These are phyloP conservation scores for Polymixis lichenea DNA, from an alignment of 2,888 invertebrate species.

Conservation along the genomic window DNA sequence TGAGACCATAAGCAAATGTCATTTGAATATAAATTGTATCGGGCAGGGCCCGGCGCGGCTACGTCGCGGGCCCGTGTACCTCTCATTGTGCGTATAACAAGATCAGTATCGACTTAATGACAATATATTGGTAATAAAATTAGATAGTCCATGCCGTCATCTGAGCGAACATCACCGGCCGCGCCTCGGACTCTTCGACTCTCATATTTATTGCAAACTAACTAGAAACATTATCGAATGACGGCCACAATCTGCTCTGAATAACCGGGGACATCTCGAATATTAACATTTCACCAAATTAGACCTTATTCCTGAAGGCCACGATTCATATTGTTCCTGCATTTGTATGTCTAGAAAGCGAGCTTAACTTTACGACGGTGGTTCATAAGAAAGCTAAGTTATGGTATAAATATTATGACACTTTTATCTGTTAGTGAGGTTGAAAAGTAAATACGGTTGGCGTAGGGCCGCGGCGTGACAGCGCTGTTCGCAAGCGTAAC, in stretches of 20 bases:
- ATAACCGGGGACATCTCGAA: slow-evolving; percentile 78
- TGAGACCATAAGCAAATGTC: slow-evolving; percentile 86
- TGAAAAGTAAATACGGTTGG: slow-evolving; percentile 86
- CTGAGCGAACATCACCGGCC: slow-evolving; percentile 83
- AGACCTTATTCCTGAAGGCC: slow-evolving; percentile 78
- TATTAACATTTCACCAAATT: slow-evolving; percentile 74
- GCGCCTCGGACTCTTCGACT: slow-evolving; percentile 78
- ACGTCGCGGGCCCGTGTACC: slow-evolving; percentile 81
- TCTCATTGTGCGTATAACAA: slow-evolving; percentile 90
- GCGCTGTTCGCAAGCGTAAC: slow-evolving; percentile 77
- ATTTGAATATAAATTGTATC: slow-evolving; percentile 90
- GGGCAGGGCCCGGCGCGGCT: slow-evolving; percentile 70
- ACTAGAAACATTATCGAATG: slow-evolving; percentile 90
- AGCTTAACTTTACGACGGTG: slow-evolving; percentile 85
- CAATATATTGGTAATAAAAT: slow-evolving; percentile 91
- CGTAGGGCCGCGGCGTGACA: slow-evolving; percentile 72
- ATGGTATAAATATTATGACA: slow-evolving; percentile 90
- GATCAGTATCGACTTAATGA: slow-evolving; percentile 91
- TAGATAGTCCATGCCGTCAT: slow-evolving; percentile 89
- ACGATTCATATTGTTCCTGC: slow-evolving; percentile 76
- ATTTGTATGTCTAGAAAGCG: slow-evolving; percentile 78
- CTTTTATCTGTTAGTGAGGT: slow-evolving; percentile 87
- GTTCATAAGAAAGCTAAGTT: slow-evolving; percentile 88
- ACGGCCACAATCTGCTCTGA: slow-evolving; percentile 80
- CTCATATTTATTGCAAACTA: slow-evolving; percentile 89